A percentile compares a stretch with the other conserved stretches of the same genome.
Conservation (phyloP, 92 coral and sea anemone species). For the Paramuricea clavata region DNA sequence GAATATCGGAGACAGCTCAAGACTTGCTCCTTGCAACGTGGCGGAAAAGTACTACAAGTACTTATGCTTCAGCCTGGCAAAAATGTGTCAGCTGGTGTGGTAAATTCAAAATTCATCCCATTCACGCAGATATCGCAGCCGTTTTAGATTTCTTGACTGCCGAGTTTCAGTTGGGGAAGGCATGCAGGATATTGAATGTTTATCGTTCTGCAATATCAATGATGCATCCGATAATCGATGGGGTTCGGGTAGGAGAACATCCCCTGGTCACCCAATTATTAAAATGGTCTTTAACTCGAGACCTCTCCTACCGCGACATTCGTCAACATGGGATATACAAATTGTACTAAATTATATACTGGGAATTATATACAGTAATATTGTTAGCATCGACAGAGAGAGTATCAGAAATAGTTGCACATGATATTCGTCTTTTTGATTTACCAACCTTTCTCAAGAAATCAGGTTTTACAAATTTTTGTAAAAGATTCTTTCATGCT, state of each 20-base stretch:
- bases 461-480: slow-evolving; percentile 30
- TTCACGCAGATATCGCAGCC: slow-evolving; percentile 44
- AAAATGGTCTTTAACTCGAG: slow-evolving; percentile 39
- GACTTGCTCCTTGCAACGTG: slow-evolving; percentile 54
- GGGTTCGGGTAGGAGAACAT: slow-evolving; percentile 38
- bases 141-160: slow-evolving; percentile 37
- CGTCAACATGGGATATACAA: slow-evolving; percentile 44
- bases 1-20: slow-evolving; percentile 34
- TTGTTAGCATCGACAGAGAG: slow-evolving; percentile 8
- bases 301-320: slow-evolving; percentile 39
- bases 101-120: slow-evolving; percentile 43
- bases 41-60: slow-evolving; percentile 15
- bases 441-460: slow-evolving; percentile 39
- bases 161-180: slow-evolving; percentile 43
- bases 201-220: slow-evolving; percentile 46
- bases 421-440: slow-evolving; percentile 42
- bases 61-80: slow-evolving; percentile 30
- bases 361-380: slow-evolving; percentile 25
- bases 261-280: slow-evolving; percentile 22
- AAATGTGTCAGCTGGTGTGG: slow-evolving; percentile 51
- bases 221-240: slow-evolving; percentile 43
- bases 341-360: slow-evolving; percentile 32
- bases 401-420: slow-evolving; percentile 56
- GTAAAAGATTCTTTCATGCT: slow-evolving; percentile 47
- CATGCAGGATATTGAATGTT: slow-evolving; percentile 40